Percentiles rank a stretch among this genome's conserved stretches.
phyloP scores from a whole-genome alignment of 2,888 invertebrate genomes.

The Drosophila setosimentum region DNA sequence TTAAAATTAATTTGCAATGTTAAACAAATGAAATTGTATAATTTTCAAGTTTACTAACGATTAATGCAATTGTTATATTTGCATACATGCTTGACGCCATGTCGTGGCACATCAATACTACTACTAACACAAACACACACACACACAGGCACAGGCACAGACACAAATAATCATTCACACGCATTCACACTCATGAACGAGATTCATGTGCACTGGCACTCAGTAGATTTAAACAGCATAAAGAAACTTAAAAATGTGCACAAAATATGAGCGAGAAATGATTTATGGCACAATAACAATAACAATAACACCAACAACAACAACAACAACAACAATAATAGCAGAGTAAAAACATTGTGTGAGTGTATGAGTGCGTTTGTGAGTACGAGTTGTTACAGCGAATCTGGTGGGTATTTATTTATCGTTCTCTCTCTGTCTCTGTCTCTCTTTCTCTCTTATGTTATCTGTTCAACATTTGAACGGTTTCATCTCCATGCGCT shows the following conservation, averaged over 20 bases:
- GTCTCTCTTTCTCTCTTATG: constrained; percentile 6
- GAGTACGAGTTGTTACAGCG: constrained; percentile 23
- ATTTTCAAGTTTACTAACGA: constrained; percentile 45
- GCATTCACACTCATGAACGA: constrained; percentile 35
- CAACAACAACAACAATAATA: constrained; percentile 27
- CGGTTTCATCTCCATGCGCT: constrained; percentile 70
- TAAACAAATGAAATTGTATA: constrained; percentile 53
- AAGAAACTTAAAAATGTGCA: constrained; percentile 71
- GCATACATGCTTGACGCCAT: constrained; percentile 75
- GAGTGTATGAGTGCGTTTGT: constrained; percentile 22
- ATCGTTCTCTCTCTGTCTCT: neutral
- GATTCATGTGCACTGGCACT: constrained; percentile 58
- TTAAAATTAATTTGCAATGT: constrained; percentile 44
- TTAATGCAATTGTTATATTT: constrained; percentile 76
- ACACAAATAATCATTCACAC: constrained; percentile 4
- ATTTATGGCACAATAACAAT: constrained; percentile 71
- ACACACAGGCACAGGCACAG: constrained; percentile 6
- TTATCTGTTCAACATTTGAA: constrained; percentile 62
- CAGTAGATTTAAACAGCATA: constrained; percentile 54
- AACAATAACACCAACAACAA: constrained; percentile 31
- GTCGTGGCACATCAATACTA: constrained; percentile 77
- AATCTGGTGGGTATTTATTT: constrained; percentile 34
- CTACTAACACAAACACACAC: constrained; percentile 31
- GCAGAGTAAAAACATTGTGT: constrained; percentile 6
- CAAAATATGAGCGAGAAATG: constrained; percentile 79